These are phyloP conservation scores for Brienomyrus brachyistius DNA, from an alignment of 2,113 vertebrate species.

Conservation along the genomic window DNA sequence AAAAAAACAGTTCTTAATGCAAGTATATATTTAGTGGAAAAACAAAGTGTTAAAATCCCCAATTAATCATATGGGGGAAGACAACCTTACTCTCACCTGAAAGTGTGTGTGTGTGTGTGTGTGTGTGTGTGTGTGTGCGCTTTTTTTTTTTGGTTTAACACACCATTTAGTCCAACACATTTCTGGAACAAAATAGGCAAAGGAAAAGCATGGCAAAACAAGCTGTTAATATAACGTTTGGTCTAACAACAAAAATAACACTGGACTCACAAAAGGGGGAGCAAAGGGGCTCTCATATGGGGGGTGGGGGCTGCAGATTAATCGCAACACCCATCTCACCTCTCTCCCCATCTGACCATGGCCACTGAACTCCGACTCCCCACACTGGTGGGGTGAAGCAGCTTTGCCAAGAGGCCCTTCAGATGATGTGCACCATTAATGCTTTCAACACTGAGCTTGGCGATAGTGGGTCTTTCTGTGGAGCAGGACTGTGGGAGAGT, in stretches of 20 bases:
- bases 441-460: slow-evolving; percentile 73
- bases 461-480: slow-evolving; percentile 99
- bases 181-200: slow-evolving; percentile 23
- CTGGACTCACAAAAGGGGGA: slow-evolving; percentile 27
- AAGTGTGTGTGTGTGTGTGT: slow-evolving; percentile 16
- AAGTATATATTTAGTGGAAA: slow-evolving; percentile 11
- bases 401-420: slow-evolving; percentile 45
- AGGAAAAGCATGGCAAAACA: slow-evolving; percentile 54
- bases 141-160: slow-evolving; percentile 44
- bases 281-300: slow-evolving; percentile 30
- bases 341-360: not conserved
- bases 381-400: slow-evolving; percentile 21
- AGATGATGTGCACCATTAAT: slow-evolving; percentile 66
- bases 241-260: slow-evolving; percentile 43
- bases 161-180: slow-evolving; percentile 40
- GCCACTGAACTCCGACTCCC: slow-evolving; percentile 19
- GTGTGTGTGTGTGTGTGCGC: not conserved
- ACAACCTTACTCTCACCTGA: not conserved
- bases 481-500: slow-evolving; percentile 46
- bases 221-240: slow-evolving; percentile 50
- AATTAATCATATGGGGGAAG: not conserved
- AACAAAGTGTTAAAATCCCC: not conserved
- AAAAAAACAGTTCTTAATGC: not conserved
- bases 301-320: not conserved
- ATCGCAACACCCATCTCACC: not conserved